phyloP scores from a whole-genome alignment of 2,888 invertebrate species.

The Ormyrus nitidulus region DNA sequence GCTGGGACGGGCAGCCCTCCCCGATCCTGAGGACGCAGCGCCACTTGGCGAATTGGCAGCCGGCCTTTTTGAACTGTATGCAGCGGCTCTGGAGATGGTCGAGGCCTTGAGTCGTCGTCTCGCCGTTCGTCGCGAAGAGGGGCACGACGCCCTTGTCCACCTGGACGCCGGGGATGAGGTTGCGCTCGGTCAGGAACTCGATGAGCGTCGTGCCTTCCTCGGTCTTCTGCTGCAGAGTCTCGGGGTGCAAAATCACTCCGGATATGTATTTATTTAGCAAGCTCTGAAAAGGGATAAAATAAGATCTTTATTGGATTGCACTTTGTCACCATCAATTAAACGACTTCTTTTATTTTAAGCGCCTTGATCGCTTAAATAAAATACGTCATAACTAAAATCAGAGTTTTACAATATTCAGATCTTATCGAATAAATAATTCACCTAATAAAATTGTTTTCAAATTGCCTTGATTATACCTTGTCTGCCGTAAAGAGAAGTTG shows the following conservation, averaged over 20 bases:
- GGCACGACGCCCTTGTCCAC: conserved; percentile 98
- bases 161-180: conserved; percentile 97
- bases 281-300: conserved; percentile 68
- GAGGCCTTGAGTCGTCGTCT: conserved; percentile 98
- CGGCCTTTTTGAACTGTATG: conserved; percentile 97
- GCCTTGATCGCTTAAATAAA: not conserved
- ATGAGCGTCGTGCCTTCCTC: conserved; percentile 91
- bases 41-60: conserved; percentile 99
- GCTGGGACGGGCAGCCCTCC: conserved; percentile 91
- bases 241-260: conserved; percentile 99
- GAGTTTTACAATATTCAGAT: too few species aligned
- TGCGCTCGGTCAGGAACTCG: conserved; percentile 88
- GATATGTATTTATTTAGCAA: conserved; percentile 88
- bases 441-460: too few species aligned
- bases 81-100: conserved; percentile 95
- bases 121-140: conserved; percentile 94
- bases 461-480: conserved; percentile 71
- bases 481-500: conserved; percentile 93
- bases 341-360: not conserved
- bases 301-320: too few species aligned
- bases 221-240: conserved; percentile 97
- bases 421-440: too few species aligned
- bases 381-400: too few species aligned
- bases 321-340: not conserved
- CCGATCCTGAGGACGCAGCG: conserved; percentile 96